Conservation (phyloP, 2,797 vertebrate genomes). For the Setipinna tenuifilis region DNA sequence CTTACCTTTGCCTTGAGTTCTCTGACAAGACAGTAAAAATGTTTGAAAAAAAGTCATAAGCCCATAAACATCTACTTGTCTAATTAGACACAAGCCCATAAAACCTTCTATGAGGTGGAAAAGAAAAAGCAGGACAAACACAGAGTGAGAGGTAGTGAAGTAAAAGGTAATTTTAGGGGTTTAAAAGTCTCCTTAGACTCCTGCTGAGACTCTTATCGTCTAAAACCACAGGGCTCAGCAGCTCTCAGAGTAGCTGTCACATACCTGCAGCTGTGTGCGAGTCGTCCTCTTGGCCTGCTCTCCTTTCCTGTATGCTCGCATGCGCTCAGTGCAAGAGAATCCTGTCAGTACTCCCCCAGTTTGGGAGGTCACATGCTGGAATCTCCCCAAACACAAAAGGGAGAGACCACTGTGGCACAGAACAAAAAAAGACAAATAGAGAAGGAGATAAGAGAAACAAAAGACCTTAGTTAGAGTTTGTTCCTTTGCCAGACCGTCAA, state of each 20-base stretch:
- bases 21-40: constrained; percentile 35
- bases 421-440: constrained; percentile 48
- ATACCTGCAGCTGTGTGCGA: constrained; percentile 63
- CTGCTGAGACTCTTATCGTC: constrained; percentile 15
- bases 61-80: constrained; percentile 38
- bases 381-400: constrained; percentile 29
- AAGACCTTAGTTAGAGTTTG: constrained; percentile 40
- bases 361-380: constrained; percentile 36
- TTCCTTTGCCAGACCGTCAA: constrained; percentile 59
- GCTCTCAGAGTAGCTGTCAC: constrained; percentile 54
- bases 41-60: constrained; percentile 34
- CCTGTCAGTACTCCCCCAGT: constrained; percentile 48
- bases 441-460: constrained; percentile 43
- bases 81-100: constrained; percentile 29
- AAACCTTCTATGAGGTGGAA: neutral
- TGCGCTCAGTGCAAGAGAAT: constrained; percentile 57
- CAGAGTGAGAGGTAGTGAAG: neutral
- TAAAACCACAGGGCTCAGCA: constrained; percentile 30
- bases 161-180: constrained; percentile 16
- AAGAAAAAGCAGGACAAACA: constrained; percentile 1
- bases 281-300: constrained; percentile 55
- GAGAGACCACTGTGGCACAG: constrained; percentile 41
- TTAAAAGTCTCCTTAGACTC: neutral
- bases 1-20: neutral
- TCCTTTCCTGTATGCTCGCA: constrained; percentile 40